Base-by-base conservation (phyloP, 2,888 invertebrate species). In the Sisyra nigra region DNA sequence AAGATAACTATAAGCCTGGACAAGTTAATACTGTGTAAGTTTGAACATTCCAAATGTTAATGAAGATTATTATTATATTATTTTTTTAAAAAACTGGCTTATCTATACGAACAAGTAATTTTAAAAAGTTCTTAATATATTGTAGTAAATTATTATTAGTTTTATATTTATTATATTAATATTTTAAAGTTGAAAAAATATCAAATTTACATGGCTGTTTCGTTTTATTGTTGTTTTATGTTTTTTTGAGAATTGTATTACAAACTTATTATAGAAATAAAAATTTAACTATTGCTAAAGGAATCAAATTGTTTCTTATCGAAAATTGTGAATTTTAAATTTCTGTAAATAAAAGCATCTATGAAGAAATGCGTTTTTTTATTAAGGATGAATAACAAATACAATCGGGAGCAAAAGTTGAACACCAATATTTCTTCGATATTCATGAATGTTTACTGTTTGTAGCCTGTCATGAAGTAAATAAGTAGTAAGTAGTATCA, bases 21-120 rank as follows among this genome's bases (percentile, higher is more conserved):
- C 53, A 53, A 47, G 50, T 59, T 42, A 55, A 59, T 46, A 57
- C 57, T 19, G 58, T 60, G 45, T 60, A 55, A 51, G 18, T 35
- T 44, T 40, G 30, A 41, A 30, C 24, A 15, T 35, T n/a, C 8
- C 35, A 35, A 35, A 35, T 14, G 13, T 35, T 2, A 13, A 7
- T 18, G 18, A 33, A 33, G 9, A 3, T 33, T n/a, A 13, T 33
- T 3, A 33, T 30, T 30, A 30, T 30, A 30, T 30, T 10, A 13
- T 14, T 33, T 6, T 33, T 33, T 33, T 13, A 14, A 13, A 9
- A 33, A 13, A 33, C 9, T 33, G 14, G 33, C 33, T 33, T 24
- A 24, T 7, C 7, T 24, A 24, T 24, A 24, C 24, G 24, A 24
- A 24, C 24, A 24, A 24, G 7, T 24, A 34, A 34, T 34, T 34